Conservation (phyloP, 2,797 vertebrate genomes). For the Bradypodion pumilum region DNA sequence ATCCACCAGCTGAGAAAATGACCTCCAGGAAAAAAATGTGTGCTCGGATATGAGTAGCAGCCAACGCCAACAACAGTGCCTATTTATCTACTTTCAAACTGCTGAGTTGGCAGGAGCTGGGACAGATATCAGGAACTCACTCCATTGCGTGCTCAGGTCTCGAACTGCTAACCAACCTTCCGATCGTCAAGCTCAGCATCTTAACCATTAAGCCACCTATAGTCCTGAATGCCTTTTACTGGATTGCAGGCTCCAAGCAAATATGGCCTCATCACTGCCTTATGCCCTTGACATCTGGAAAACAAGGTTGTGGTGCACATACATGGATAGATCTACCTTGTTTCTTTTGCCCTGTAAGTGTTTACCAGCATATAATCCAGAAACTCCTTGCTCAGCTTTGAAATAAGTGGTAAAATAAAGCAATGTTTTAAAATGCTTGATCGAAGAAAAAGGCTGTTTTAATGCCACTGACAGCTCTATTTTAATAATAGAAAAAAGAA, state of each 20-base stretch:
- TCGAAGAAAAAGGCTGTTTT: conserved; percentile 5
- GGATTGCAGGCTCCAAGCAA: not conserved
- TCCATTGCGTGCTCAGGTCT: too few relatives aligned
- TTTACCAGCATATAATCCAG: not conserved
- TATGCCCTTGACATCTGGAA: not conserved
- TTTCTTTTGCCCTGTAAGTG: conserved; percentile 2
- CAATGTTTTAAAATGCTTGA: not conserved
- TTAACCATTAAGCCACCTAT: too few relatives aligned
- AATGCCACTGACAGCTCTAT: conserved; percentile 40
- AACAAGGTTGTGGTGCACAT: not conserved
- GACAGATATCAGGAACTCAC: too few relatives aligned
- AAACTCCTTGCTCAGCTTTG: not conserved
- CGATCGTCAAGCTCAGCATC: too few relatives aligned
- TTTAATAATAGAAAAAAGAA: conserved; percentile 29
- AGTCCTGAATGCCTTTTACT: not conserved
- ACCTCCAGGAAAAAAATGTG: too few relatives aligned
- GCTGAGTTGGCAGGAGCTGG: too few relatives aligned
- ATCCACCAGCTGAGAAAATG: too few relatives aligned
- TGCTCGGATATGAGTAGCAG: too few relatives aligned
- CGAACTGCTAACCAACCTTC: too few relatives aligned
- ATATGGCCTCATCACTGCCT: not conserved
- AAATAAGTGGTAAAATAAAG: conserved; percentile 27
- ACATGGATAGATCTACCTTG: not conserved
- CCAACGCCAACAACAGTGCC: too few relatives aligned
- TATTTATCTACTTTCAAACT: too few relatives aligned